phyloP scores from a whole-genome alignment of 1,140 invertebrate species.

The Drosophila trapezifrons region DNA sequence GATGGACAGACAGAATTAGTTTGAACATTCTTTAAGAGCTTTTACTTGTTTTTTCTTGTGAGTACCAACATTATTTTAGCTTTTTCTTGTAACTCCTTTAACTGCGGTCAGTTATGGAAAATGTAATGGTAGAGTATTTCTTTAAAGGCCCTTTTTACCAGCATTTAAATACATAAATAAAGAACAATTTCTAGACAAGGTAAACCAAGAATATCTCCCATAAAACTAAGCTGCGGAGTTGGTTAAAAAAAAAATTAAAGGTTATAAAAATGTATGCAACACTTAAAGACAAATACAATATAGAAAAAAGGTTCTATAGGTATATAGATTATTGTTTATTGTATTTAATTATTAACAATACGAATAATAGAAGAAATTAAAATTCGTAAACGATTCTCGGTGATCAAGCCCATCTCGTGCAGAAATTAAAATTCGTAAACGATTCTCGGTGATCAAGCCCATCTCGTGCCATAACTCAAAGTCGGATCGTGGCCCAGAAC shows the following conservation, averaged over 20 bases:
- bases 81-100: background rate
- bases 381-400: conserved; percentile 2
- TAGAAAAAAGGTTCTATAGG: background rate
- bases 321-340: too few relatives aligned
- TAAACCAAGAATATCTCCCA: background rate
- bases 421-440: conserved; percentile 6
- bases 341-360: background rate
- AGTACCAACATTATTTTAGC: background rate
- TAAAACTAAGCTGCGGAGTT: background rate
- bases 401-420: background rate
- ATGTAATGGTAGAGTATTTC: background rate
- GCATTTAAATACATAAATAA: background rate
- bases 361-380: background rate
- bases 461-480: conserved; percentile 12
- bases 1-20: conserved; percentile 4
- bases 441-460: background rate
- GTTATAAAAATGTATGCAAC: too few relatives aligned
- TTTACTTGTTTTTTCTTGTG: conserved; percentile 53
- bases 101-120: background rate
- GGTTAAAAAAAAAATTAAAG: too few relatives aligned
- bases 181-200: background rate
- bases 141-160: background rate
- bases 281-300: too few relatives aligned
- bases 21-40: conserved; percentile 43
- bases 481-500: conserved; percentile 10